Percentiles rank a stretch among this genome's conserved stretches.
These are phyloP conservation scores for Pseudomugil tenellus DNA, from an alignment of 2,797 vertebrate genomes.

Conservation along the genomic window DNA sequence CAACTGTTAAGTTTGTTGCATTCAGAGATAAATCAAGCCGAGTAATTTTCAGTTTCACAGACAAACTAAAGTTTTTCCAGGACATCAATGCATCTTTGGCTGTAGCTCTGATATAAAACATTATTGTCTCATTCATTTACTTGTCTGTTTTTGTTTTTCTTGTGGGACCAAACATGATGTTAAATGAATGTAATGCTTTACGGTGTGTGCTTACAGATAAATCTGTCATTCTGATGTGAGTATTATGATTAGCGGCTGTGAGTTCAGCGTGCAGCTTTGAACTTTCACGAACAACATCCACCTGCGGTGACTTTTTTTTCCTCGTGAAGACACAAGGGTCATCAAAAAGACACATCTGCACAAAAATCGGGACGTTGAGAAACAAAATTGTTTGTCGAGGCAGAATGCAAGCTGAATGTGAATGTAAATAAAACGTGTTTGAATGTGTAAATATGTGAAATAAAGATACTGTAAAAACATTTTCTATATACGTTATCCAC, in stretches of 20 bases:
- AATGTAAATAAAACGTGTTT: constrained; percentile 28
- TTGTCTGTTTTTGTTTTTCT: neutral
- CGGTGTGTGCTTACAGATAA: no score
- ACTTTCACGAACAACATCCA: neutral
- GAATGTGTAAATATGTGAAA: constrained; percentile 29
- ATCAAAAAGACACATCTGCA: neutral
- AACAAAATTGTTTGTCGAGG: neutral
- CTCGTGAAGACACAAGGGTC: neutral
- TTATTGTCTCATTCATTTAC: neutral
- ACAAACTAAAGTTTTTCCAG: neutral
- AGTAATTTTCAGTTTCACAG: neutral
- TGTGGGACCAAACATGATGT: neutral
- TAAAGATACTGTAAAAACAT: constrained; percentile 10
- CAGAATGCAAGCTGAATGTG: constrained; percentile 17
- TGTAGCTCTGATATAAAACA: no score
- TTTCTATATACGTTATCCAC: no score
- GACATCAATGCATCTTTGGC: no score
- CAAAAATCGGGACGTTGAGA: neutral
- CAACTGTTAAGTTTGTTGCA: neutral
- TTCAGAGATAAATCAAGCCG: no score
- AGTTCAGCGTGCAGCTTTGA: no score
- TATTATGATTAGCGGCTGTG: no score
- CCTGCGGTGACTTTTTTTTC: neutral
- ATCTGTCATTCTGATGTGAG: neutral
- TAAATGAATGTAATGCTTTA: neutral